These are phyloP conservation scores for Antigone vipio DNA, from an alignment of 2,113 vertebrate species.

Conservation along the genomic window DNA sequence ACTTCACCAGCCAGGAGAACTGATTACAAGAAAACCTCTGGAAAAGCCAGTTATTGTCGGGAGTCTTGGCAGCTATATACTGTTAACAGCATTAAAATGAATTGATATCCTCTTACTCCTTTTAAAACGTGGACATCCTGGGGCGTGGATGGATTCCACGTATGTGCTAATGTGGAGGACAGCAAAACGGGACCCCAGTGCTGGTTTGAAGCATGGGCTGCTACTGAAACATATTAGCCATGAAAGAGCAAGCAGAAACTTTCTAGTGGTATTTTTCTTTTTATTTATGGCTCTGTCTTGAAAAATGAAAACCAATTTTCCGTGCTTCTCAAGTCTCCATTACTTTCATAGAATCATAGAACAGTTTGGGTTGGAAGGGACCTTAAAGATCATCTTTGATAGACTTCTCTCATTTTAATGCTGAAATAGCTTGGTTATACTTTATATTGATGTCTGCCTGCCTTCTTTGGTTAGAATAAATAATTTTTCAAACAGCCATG, in stretches of 20 bases:
- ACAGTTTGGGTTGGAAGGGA: too few relatives aligned
- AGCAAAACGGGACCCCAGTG: background rate
- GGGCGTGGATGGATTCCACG: background rate
- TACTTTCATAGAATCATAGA: background rate
- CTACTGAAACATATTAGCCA: background rate
- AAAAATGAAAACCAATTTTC: background rate
- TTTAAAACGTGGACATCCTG: background rate
- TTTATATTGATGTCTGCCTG: background rate
- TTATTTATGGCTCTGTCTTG: background rate
- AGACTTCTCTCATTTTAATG: background rate
- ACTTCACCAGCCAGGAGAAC: background rate
- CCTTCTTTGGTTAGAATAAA: constrained; percentile 1
- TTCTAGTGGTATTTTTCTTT: background rate
- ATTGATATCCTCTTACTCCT: background rate
- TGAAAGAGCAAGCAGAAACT: background rate
- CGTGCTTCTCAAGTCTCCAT: background rate
- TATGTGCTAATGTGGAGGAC: background rate
- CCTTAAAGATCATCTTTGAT: background rate
- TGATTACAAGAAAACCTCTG: background rate
- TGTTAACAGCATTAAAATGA: background rate
- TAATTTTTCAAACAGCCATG: background rate
- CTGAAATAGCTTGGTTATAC: background rate
- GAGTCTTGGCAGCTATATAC: background rate
- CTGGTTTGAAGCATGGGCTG: background rate
- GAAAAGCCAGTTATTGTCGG: background rate